Conservation (phyloP, 2,888 invertebrate genomes). For the Pristionchus fissidentatus region DNA sequence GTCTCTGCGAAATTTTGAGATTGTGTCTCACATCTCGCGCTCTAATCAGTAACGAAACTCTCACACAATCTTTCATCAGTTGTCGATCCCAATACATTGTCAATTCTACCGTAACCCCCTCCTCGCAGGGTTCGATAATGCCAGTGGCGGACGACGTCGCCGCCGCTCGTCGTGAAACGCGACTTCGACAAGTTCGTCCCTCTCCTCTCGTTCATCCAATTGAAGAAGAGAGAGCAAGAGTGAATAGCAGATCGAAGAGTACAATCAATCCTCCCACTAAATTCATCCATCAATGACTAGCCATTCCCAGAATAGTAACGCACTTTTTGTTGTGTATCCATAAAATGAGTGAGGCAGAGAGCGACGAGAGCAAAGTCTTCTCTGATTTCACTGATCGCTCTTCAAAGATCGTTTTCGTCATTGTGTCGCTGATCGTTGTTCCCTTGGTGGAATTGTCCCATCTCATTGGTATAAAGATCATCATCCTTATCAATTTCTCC, state of each 20-base stretch:
- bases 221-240: background rate
- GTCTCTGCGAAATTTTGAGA: too few relatives aligned
- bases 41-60: too few relatives aligned
- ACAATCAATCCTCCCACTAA: background rate
- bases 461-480: conserved; percentile 8
- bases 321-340: background rate
- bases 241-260: conserved; percentile 8
- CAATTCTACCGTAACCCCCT: background rate
- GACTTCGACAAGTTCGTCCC: background rate
- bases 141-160: conserved; percentile 7
- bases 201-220: background rate
- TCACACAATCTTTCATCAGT: background rate
- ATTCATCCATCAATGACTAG: conserved; percentile 1
- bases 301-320: background rate
- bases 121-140: conserved; percentile 11
- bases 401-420: background rate
- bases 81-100: background rate
- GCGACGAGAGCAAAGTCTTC: too few relatives aligned
- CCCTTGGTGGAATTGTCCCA: background rate
- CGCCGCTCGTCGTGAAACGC: background rate
- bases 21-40: too few relatives aligned
- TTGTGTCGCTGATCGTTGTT: background rate
- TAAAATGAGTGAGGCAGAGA: too few relatives aligned
- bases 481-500: background rate
- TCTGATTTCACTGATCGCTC: background rate